phyloP scores from a whole-genome alignment of 2,113 vertebrate genomes.

The Thymallus thymallus region DNA sequence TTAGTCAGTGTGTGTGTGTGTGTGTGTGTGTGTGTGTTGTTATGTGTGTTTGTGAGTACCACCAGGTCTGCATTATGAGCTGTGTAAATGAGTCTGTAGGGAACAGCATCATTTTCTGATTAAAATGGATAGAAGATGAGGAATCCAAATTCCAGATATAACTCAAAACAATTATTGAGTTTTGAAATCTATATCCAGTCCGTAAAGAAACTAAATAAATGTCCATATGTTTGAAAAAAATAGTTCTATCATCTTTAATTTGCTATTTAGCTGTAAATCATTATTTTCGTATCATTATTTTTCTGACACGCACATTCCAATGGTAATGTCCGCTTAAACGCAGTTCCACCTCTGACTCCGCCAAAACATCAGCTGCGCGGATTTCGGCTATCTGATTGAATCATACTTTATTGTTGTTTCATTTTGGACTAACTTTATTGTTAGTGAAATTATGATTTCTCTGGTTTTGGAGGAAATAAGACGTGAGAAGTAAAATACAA shows the following conservation, averaged over 20 bases:
- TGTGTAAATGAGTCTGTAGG: constrained; percentile 59
- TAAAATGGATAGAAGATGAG: constrained; percentile 57
- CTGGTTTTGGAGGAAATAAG: too few relatives aligned
- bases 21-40: not conserved
- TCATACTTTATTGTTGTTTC: too few relatives aligned
- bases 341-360: too few relatives aligned
- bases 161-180: constrained; percentile 15
- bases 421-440: too few relatives aligned
- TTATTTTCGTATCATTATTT: not conserved
- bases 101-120: constrained; percentile 48
- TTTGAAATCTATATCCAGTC: constrained; percentile 9
- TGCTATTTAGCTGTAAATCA: not conserved
- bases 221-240: not conserved
- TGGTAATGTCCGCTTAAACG: too few relatives aligned
- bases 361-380: too few relatives aligned
- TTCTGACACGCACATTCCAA: not conserved
- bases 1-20: not conserved
- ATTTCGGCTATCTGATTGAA: too few relatives aligned
- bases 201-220: not conserved
- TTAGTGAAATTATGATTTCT: too few relatives aligned
- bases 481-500: too few relatives aligned
- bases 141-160: constrained; percentile 24
- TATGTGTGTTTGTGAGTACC: constrained; percentile 8
- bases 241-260: not conserved
- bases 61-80: constrained; percentile 42